Evolutionary conservation across 2,797 vertebrate species (phyloP).

Genomic region (Mormyrus hasselquistii): DNA sequence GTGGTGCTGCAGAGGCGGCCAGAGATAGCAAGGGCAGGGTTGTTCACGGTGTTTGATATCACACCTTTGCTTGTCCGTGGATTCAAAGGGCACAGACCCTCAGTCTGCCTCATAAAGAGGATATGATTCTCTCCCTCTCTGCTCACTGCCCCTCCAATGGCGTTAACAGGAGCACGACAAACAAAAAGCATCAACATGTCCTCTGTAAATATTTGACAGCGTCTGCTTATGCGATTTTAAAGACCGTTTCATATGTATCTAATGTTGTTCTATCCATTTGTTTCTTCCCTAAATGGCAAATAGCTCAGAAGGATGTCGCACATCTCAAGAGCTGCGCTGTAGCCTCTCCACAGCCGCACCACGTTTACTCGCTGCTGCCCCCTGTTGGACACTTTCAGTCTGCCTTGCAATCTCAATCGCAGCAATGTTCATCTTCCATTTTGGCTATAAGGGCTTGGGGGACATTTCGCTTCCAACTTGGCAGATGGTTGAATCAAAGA

Average conservation of each 20-base stretch:
- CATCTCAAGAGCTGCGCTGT: neutral
- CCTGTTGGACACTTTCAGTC: slow-evolving; percentile 13
- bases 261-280: neutral
- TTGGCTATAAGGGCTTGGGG: neutral
- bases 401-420: neutral
- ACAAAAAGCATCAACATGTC: neutral
- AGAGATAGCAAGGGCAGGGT: too few species aligned
- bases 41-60: neutral
- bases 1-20: neutral
- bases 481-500: neutral
- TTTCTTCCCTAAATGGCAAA: neutral
- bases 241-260: neutral
- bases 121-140: neutral
- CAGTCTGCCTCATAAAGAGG: neutral
- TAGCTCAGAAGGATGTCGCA: neutral
- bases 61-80: neutral
- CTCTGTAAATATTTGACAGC: neutral
- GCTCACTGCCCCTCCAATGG: neutral
- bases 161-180: neutral
- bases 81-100: neutral
- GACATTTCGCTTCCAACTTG: neutral
- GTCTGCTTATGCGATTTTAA: neutral
- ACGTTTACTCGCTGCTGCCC: slow-evolving; percentile 6
- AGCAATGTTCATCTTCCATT: neutral
- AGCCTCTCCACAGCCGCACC: neutral